Evolutionary conservation across 1,140 invertebrate species (phyloP).

Genomic region (Ladona fulva): DNA sequence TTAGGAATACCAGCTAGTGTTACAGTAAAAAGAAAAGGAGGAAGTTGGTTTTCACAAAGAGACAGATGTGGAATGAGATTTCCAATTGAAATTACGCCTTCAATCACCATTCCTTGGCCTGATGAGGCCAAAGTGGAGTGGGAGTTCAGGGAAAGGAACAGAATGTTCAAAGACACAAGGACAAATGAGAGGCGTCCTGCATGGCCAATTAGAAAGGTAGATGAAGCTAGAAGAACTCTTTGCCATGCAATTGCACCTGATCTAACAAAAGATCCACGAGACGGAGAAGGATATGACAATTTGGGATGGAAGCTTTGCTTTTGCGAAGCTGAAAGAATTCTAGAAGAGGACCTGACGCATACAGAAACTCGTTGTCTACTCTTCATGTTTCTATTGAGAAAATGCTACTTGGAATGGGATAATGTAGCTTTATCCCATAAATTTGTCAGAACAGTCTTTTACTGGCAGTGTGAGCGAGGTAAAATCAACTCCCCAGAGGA

Average conservation of each 20-base stretch:
- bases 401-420: slow-evolving; percentile 53
- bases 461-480: slow-evolving; percentile 63
- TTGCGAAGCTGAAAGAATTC: slow-evolving; percentile 57
- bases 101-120: not conserved
- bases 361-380: slow-evolving; percentile 58
- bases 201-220: not conserved
- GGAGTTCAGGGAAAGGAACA: not conserved
- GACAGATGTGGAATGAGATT: not conserved
- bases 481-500: slow-evolving; percentile 58
- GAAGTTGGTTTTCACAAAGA: not conserved
- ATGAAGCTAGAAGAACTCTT: not conserved
- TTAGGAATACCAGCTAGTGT: not conserved
- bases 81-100: not conserved
- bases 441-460: slow-evolving; percentile 66
- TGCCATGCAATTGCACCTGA: not conserved
- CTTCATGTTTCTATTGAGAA: slow-evolving; percentile 51
- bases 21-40: not conserved
- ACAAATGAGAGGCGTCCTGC: not conserved
- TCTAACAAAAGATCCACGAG: slow-evolving; percentile 27
- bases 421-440: slow-evolving; percentile 47
- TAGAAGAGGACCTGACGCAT: slow-evolving; percentile 58
- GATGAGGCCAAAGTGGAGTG: not conserved
- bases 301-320: slow-evolving; percentile 66
- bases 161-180: not conserved
- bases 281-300: slow-evolving; percentile 40